phyloP scores from a whole-genome alignment of 2,888 invertebrate species.

The Ephialtes manifestator region DNA sequence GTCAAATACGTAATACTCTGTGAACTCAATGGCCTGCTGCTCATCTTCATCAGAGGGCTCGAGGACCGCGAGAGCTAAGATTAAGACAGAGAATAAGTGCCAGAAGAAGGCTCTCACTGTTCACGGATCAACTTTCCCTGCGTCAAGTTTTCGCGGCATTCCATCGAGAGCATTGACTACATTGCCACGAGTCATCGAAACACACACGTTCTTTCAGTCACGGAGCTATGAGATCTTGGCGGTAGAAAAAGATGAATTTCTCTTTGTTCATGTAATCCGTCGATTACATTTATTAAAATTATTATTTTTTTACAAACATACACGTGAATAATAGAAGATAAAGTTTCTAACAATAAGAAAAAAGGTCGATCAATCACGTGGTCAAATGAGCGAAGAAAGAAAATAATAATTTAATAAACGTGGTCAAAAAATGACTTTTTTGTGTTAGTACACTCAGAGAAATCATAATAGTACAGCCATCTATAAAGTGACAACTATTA shows the following conservation, averaged over 20 bases:
- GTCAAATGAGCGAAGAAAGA: no score
- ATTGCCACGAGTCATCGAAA: not conserved
- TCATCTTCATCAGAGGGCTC: conserved; percentile 39
- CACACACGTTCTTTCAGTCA: conserved; percentile 8
- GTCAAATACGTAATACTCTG: not conserved
- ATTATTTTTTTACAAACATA: not conserved
- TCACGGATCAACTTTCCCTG: conserved; percentile 53
- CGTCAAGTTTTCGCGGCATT: conserved; percentile 51
- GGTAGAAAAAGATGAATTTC: not conserved
- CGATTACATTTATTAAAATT: not conserved
- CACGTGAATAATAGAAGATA: not conserved
- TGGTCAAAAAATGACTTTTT: no score
- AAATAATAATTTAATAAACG: no score
- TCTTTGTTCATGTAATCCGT: not conserved
- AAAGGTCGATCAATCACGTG: no score
- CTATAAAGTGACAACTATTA: no score
- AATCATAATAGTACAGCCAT: no score
- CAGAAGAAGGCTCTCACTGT: conserved; percentile 65
- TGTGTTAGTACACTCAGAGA: no score
- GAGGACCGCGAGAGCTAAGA: conserved; percentile 28
- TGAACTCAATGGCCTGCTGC: conserved; percentile 28
- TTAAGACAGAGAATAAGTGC: conserved; percentile 33
- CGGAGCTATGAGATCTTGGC: conserved; percentile 7
- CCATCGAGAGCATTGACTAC: conserved; percentile 31
- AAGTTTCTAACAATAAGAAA: not conserved